phyloP scores from a whole-genome alignment of 92 coral and sea anemone species.

The Porites lobata region DNA sequence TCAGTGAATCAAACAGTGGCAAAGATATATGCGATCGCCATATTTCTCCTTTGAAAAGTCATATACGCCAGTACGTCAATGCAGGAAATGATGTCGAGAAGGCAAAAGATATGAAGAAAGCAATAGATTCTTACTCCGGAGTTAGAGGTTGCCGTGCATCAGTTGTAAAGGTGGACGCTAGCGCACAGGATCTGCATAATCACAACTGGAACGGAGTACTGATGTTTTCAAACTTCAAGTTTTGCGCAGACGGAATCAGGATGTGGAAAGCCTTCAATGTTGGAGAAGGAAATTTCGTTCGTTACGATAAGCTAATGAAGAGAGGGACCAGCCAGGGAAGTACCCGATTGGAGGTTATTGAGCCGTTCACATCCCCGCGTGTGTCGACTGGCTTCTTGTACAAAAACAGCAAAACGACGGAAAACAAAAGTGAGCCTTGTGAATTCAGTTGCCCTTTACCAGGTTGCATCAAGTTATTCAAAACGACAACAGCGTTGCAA shows the following conservation, averaged over 20 bases:
- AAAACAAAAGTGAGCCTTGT: not conserved
- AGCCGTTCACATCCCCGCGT: constrained; percentile 21
- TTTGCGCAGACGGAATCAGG: constrained; percentile 20
- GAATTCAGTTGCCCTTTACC: constrained; percentile 34
- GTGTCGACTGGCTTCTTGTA: not conserved
- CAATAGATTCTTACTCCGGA: constrained; percentile 19
- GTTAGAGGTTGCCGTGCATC: constrained; percentile 25
- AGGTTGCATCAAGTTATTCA: constrained; percentile 27
- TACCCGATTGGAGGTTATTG: not conserved
- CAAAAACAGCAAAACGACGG: not conserved
- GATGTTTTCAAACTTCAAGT: constrained; percentile 29
- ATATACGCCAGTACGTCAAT: too few species aligned
- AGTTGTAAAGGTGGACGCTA: constrained; percentile 13
- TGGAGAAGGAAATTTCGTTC: constrained; percentile 28
- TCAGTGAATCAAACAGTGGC: too few species aligned
- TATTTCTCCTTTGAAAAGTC: too few species aligned
- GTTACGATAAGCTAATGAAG: constrained; percentile 38
- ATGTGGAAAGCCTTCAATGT: constrained; percentile 38
- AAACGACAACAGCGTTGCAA: constrained; percentile 23
- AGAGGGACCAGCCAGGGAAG: constrained; percentile 14
- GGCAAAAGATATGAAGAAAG: constrained; percentile 43
- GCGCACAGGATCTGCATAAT: constrained; percentile 9
- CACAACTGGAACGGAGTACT: constrained; percentile 29
- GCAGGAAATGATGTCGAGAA: too few species aligned
- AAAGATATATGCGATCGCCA: too few species aligned